These are phyloP conservation scores for Holacanthus passer DNA, from an alignment of 2,113 vertebrate species.

Conservation along the genomic window DNA sequence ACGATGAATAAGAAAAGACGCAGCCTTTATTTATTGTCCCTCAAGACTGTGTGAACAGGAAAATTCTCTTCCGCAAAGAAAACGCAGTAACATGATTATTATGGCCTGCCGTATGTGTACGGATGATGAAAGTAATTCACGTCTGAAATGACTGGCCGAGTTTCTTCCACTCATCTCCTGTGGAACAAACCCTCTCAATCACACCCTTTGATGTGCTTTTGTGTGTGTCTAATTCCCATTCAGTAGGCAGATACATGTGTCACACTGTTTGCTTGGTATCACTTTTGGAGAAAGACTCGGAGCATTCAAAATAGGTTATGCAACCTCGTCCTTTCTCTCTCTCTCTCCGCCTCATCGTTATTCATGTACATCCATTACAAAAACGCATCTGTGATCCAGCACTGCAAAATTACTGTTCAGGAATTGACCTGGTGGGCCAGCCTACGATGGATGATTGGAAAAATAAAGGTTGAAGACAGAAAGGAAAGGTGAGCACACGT, in stretches of 20 bases:
- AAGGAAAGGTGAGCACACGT: not conserved
- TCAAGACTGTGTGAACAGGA: conserved; percentile 54
- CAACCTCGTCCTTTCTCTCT: conserved; percentile 50
- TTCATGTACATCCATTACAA: conserved; percentile 44
- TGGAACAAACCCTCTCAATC: conserved; percentile 78
- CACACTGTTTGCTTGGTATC: conserved; percentile 63
- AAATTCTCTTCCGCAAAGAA: conserved; percentile 64
- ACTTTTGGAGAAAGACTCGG: conserved; percentile 51
- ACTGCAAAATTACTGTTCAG: not conserved
- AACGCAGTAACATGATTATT: conserved; percentile 74
- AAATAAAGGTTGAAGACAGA: not conserved
- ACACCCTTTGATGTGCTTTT: conserved; percentile 80
- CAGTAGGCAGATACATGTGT: conserved; percentile 70
- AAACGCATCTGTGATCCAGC: conserved; percentile 26
- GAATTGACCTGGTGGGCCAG: conserved; percentile 33
- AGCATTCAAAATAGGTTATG: conserved; percentile 62
- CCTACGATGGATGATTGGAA: not conserved
- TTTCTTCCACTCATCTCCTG: conserved; percentile 75
- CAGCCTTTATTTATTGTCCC: conserved; percentile 57
- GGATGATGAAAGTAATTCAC: conserved; percentile 78
- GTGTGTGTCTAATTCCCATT: conserved; percentile 80
- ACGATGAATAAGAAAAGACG: conserved; percentile 49
- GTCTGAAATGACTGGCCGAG: conserved; percentile 70
- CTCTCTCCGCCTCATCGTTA: conserved; percentile 48
- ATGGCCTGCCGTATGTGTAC: conserved; percentile 62